A percentile compares a stretch with the other conserved stretches of the same genome.
Evolutionary conservation across 2,797 vertebrate genomes (phyloP).

Genomic region (Miichthys miiuy): DNA sequence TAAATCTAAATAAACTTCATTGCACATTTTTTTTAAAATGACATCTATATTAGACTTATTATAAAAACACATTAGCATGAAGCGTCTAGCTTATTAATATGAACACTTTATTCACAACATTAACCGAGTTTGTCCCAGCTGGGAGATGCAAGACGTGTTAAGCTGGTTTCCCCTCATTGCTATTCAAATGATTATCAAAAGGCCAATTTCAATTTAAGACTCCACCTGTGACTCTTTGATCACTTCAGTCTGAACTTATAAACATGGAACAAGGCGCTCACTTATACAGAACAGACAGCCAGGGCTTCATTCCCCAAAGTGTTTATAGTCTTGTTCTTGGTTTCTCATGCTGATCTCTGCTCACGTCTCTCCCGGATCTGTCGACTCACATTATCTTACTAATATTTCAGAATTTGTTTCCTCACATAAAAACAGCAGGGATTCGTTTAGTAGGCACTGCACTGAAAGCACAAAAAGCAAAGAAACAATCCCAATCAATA

Average conservation of each 20-base stretch:
- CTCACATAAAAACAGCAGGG: conserved; percentile 58
- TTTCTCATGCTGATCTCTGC: conserved; percentile 60
- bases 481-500: conserved; percentile 37
- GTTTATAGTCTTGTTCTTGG: conserved; percentile 43
- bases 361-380: conserved; percentile 60
- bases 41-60: background rate
- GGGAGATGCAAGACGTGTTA: conserved; percentile 25
- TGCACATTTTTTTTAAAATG: background rate
- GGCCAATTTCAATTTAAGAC: conserved; percentile 55
- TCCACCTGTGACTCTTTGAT: conserved; percentile 67
- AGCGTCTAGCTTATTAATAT: background rate
- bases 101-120: conserved; percentile 11
- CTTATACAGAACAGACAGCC: conserved; percentile 50
- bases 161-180: conserved; percentile 36
- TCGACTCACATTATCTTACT: conserved; percentile 63
- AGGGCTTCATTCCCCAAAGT: conserved; percentile 46
- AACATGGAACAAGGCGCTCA: conserved; percentile 43
- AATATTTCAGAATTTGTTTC: conserved; percentile 67
- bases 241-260: conserved; percentile 46
- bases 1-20: background rate
- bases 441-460: conserved; percentile 38
- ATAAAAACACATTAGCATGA: background rate
- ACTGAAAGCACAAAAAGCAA: conserved; percentile 33
- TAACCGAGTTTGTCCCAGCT: conserved; percentile 41
- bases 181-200: conserved; percentile 56